These are phyloP conservation scores for Oscheius onirici DNA, from an alignment of 2,888 invertebrate species.

Conservation along the genomic window DNA sequence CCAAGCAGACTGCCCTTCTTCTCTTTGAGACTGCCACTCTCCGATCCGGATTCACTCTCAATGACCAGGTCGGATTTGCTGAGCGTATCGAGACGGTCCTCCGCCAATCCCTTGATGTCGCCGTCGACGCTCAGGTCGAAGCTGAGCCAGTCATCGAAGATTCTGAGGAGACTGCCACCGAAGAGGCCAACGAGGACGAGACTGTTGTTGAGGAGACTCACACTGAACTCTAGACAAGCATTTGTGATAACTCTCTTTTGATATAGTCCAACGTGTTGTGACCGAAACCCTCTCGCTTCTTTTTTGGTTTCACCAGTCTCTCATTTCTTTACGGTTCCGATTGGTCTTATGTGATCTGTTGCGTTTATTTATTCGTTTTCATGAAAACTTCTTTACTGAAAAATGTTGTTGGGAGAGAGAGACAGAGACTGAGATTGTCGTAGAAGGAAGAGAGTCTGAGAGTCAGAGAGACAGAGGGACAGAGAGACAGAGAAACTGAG, in stretches of 20 bases:
- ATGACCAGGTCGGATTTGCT: slow-evolving; percentile 85
- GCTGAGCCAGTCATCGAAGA: slow-evolving; percentile 74
- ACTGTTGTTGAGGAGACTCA: slow-evolving; percentile 68
- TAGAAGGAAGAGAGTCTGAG: not conserved
- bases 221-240: slow-evolving; percentile 59
- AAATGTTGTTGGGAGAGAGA: slow-evolving; percentile 1
- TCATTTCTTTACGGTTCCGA: slow-evolving; percentile 30
- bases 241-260: not conserved
- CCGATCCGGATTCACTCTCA: slow-evolving; percentile 90
- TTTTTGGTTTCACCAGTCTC: slow-evolving; percentile 6
- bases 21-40: slow-evolving; percentile 92
- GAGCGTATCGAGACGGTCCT: slow-evolving; percentile 89
- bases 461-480: slow-evolving; percentile 1
- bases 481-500: no score
- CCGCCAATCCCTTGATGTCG: slow-evolving; percentile 74
- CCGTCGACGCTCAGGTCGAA: slow-evolving; percentile 69
- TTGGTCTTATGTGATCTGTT: slow-evolving; percentile 29
- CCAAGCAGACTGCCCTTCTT: slow-evolving; percentile 86
- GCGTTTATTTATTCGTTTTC: slow-evolving; percentile 19
- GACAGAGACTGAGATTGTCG: slow-evolving; percentile 3
- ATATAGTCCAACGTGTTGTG: slow-evolving; percentile 21
- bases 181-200: slow-evolving; percentile 54
- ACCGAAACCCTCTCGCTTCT: slow-evolving; percentile 10
- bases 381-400: not conserved
- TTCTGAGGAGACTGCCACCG: slow-evolving; percentile 77